Evolutionary conservation across 2,888 invertebrate genomes (phyloP), one percentile per base, ranked within the genome.

Genomic region (Baccha elongata): DNA sequence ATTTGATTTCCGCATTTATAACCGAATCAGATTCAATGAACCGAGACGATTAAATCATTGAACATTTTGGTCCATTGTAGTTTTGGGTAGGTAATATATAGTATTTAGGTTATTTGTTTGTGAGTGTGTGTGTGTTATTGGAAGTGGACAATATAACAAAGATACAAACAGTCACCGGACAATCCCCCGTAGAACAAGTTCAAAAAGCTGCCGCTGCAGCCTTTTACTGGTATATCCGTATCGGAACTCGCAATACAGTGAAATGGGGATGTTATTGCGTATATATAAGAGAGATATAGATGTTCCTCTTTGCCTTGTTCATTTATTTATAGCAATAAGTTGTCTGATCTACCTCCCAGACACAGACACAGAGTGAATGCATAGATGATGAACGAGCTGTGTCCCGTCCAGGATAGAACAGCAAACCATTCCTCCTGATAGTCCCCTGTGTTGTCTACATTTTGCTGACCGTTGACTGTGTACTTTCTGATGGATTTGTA

Each of bases 1-100:
- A 83, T 83, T 83, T 83, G 83, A 83, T 83, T 83, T 83, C 78
- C 83, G 83, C 73, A 83, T 83, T 76, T 83, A 83, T 83, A 83
- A 83, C 68, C 78, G 83, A 83, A 78, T 83, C 83, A 78, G 78
- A 83, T 68, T 83, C 83, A 83, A 78, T 83, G 83, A 83, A 78
- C 78, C 83, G 83, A 78, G 68, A 76, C 83, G 83, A 83, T 83
- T 83, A 83, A 83, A 83, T 83, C 83, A 83, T 83, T 83, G 83
- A 83, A 64, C 72, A 83, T 72, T 58, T 58, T 72, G 83, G 76
- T 58, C 83, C 73, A 83, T 78, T 76, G 68, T 78, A 62, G 75
- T 71, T 76, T 52, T 4, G 3, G 48, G 53, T 53, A 35, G 17
- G 29, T 64, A 29, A 17, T 15, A 19, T 32, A 35, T 55, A 21